These are phyloP conservation scores for Azorinus chamasolen DNA, from an alignment of 2,888 invertebrate genomes.

Conservation along the genomic window DNA sequence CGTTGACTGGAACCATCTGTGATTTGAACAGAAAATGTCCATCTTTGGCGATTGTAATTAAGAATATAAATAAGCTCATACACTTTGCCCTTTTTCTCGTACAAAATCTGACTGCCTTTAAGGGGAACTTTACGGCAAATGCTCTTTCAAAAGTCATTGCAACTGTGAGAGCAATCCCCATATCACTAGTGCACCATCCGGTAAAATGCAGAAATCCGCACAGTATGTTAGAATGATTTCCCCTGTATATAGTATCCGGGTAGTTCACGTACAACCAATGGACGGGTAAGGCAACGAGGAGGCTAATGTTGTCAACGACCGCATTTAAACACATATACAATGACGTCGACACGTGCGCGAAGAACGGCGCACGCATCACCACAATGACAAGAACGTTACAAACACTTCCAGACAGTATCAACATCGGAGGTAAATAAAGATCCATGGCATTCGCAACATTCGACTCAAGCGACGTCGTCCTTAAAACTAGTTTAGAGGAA, in stretches of 20 bases:
- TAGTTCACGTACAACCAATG: constrained; percentile 78
- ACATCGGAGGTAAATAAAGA: constrained; percentile 71
- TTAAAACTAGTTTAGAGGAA: no score
- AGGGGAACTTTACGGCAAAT: constrained; percentile 73
- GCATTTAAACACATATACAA: constrained; percentile 75
- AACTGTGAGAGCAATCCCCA: constrained; percentile 73
- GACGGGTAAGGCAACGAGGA: constrained; percentile 68
- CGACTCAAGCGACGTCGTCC: background rate
- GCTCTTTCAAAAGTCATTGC: constrained; percentile 79
- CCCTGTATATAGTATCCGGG: constrained; percentile 63
- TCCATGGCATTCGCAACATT: constrained; percentile 55
- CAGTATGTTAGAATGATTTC: constrained; percentile 65
- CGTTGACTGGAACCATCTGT: constrained; percentile 54
- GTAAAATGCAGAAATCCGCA: constrained; percentile 75
- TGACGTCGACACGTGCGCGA: constrained; percentile 75
- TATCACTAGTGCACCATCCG: constrained; percentile 75
- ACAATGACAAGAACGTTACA: constrained; percentile 73
- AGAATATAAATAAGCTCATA: constrained; percentile 52
- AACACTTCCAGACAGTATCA: constrained; percentile 65
- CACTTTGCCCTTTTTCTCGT: constrained; percentile 70
- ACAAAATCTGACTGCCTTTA: constrained; percentile 70
- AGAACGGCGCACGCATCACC: constrained; percentile 72
- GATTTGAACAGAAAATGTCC: constrained; percentile 62
- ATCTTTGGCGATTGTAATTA: constrained; percentile 70
- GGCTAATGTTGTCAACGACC: constrained; percentile 68